Evolutionary conservation across 2,797 vertebrate species (phyloP).

Genomic region (Sebastes goodei): DNA sequence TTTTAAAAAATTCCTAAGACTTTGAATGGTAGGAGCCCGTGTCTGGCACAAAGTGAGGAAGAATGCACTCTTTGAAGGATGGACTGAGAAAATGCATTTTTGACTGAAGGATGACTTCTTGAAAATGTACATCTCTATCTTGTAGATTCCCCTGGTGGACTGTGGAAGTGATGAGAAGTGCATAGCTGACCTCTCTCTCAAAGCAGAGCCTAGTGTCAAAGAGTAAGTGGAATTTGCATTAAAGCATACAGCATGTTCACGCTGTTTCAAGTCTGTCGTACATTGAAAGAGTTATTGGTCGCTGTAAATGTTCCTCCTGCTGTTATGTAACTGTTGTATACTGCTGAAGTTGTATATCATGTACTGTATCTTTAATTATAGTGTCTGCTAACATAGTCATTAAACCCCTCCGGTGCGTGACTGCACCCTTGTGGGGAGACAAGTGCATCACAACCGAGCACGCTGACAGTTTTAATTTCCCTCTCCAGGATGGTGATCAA

Average conservation of each 20-base stretch:
- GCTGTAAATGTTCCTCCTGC: not conserved
- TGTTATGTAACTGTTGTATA: not conserved
- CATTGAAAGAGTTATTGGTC: not conserved
- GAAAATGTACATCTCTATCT: not conserved
- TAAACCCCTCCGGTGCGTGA: not conserved
- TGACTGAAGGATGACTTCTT: not conserved
- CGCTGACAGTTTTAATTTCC: not conserved
- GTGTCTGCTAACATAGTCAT: not conserved
- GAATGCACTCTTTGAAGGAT: too few species aligned
- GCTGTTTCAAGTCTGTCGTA: not conserved
- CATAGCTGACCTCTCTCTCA: slow-evolving; percentile 88
- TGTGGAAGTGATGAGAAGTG: slow-evolving; percentile 91
- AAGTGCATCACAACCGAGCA: not conserved
- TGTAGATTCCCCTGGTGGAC: slow-evolving; percentile 86
- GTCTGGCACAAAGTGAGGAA: too few species aligned
- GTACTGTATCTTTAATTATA: not conserved
- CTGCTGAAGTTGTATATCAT: not conserved
- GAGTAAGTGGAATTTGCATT: slow-evolving; percentile 67
- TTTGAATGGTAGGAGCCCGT: too few species aligned
- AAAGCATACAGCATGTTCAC: not conserved
- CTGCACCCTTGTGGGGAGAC: slow-evolving; percentile 59
- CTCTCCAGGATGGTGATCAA: slow-evolving; percentile 83
- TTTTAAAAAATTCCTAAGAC: too few species aligned
- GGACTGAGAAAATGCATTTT: not conserved
- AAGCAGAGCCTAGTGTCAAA: slow-evolving; percentile 78